Base-by-base conservation (phyloP, 53 echinoderm and acorn worm species). In the Pentamera pediparva region DNA sequence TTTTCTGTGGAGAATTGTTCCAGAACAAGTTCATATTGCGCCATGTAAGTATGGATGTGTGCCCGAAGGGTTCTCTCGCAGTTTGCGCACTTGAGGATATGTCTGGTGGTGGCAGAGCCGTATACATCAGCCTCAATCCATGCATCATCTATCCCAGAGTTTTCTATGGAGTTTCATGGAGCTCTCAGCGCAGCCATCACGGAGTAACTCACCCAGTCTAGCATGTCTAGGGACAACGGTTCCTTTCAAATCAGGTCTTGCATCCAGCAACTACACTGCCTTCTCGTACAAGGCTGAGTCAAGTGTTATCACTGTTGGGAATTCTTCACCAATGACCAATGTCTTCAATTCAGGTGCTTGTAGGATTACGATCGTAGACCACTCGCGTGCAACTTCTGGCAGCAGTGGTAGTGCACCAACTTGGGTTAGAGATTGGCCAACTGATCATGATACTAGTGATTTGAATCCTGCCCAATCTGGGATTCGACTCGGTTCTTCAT, bases 111-210 rank as follows among this genome's bases (percentile, higher is more conserved):
- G 29, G 82, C 77, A 49, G 82, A 61, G 36, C 86, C 76, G 56
- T 76, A 86, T 4, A 86, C 71, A 81, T 81, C 69, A 50, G 81
- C 78, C 70, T 86, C 87, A 51, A 76, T 78, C 87, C 82, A 86
- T 27, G 82, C 87, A 86, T 86, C 87, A 72, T 81, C 81, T 74
- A 84, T 78, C 19, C 75, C 79, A 4, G 87, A 82, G 74, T 78
- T 86, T 71, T 86, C 86, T n/a, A 86, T 81, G 34, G 78, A 83
- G 48, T 74, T 64, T 39, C 83, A 78, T 32, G 83, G 82, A 59
- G 82, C 82, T 62, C 82, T 77, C 53, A 87, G 58, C 31, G 87
- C 82, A 87, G 79, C 79, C 83, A 87, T 83, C 35, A 78, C 69
- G 39, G 63, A 56, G 78, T 36, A 86, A 61, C 73, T 86, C 78